Base-by-base conservation (phyloP, 2,888 invertebrate species). In the Zygothrica quintamaculata region DNA sequence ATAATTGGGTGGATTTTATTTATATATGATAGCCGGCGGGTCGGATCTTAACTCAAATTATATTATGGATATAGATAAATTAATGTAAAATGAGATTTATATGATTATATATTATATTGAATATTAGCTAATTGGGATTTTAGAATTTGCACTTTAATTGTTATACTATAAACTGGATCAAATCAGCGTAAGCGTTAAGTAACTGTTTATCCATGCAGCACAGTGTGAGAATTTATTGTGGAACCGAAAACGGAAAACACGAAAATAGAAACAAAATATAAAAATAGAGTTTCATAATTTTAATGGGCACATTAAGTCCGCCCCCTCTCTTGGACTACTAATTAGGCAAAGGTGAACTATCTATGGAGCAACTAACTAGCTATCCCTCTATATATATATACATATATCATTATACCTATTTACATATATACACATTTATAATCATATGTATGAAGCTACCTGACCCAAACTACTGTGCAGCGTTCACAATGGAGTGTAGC, bases 291-390 rank as follows among this genome's bases (percentile, higher is more conserved):
- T 80, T 80, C 84, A 80, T 80, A 82, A 80, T 80, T 85, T 85
- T 73, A 85, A 80, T 82, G 77, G 65, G 70, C 80, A 76, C 74
- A 85, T 85, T 80, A 85, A 82, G 51, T 74, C 84, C 79, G 86
- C 86, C 79, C 74, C 86, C 79, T 70, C 64, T 76, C 72, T 65
- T 40, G 58, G 61, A 43, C 55, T 48, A 64, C 58, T 85, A 85
- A 80, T 85, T 85, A 82, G 84, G 65, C 74, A 51, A 37, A 36
- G 29, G 9, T 9, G 29, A 7, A n/a, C 29, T 9, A n/a, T 29
- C 29, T 7, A 29, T 5, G 5, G 9, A 22, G 7, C 13, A n/a
- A 37, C 43, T 48, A 5, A 12, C 33, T 25, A 37, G 36, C 42
- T 25, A 33, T 34, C 51, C 44, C 51, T 29, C 9, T 9, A 29